Evolutionary conservation across 2,797 vertebrate species (phyloP), one percentile per base, ranked within the genome.

Genomic region (Kryptolebias ocellatus): DNA sequence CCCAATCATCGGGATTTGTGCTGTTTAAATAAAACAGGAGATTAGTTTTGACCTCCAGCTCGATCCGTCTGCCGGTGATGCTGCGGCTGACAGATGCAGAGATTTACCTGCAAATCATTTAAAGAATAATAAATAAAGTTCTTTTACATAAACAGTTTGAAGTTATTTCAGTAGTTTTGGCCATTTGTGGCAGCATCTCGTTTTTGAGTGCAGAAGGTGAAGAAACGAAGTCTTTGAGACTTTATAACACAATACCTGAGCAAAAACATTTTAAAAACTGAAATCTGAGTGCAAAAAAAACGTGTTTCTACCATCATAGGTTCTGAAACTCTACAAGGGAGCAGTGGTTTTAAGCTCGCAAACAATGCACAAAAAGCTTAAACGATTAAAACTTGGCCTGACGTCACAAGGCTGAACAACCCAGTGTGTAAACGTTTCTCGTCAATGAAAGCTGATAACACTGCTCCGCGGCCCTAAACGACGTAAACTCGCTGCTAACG

Each of bases 31-130:
- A 57, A 68, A 78, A 83, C 61, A 72, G 67, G 71, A 76, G 73
- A 80, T 83, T 68, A 79, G 71, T 76, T 77, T 45, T 72, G 66
- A 84, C 74, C 80, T 84, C 64, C 20, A 52, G 64, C 46, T 58
- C 1, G 74, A 79, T 61, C 76, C 42, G 54, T 78, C 45, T 20
- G 64, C 50, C 63, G 24, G 61, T 10, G 71, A 72, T 72, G 55
- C 70, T 64, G 67, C 74, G 56, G 54, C 47, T 6, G 64, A 34
- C 52, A 10, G 50, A 53, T 51, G 20, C 0, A 60, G 46, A 62
- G 37, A 31, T 11, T 53, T 1, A 50, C 46, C 63, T 37, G 56
- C 42, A 46, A 53, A 78, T 61, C 63, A 71, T 20, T 60, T 31
- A 59, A 24, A 45, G 14, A 11, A 49, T 0, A 60, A 52, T 64